A percentile compares a stretch with the other conserved stretches of the same genome.
Evolutionary conservation across 2,797 vertebrate species (phyloP).

Genomic region (Notolabrus celidotus): DNA sequence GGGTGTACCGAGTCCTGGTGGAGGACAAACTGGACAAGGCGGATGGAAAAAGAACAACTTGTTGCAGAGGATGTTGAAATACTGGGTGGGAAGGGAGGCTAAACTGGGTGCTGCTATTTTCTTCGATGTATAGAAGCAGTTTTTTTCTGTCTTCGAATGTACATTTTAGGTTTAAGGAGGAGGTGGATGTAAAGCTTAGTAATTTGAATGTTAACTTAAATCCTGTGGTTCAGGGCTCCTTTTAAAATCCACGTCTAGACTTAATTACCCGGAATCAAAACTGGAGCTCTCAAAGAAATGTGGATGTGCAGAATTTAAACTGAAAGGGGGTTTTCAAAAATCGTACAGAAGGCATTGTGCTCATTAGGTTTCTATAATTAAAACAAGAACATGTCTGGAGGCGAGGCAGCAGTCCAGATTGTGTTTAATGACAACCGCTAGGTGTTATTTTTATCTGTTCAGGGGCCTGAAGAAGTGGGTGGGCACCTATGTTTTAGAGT

Average conservation of each 20-base stretch:
- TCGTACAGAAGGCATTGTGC: slow-evolving; percentile 31
- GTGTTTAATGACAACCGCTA: slow-evolving; percentile 34
- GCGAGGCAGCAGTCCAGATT: slow-evolving; percentile 42
- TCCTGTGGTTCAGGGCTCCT: slow-evolving; percentile 63
- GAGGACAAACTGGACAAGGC: slow-evolving; percentile 13
- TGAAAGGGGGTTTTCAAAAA: slow-evolving; percentile 18
- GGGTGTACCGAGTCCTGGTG: slow-evolving; percentile 5
- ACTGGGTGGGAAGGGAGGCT: slow-evolving; percentile 54
- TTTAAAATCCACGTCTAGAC: slow-evolving; percentile 61
- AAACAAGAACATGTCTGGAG: slow-evolving; percentile 36
- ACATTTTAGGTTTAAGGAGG: slow-evolving; percentile 41
- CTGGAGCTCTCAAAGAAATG: slow-evolving; percentile 41
- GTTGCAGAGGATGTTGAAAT: slow-evolving; percentile 37
- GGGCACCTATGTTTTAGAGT: slow-evolving; percentile 49
- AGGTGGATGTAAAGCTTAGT: slow-evolving; percentile 54
- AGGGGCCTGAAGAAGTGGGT: slow-evolving; percentile 42
- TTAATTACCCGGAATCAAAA: slow-evolving; percentile 66
- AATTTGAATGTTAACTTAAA: slow-evolving; percentile 70
- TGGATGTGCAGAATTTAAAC: slow-evolving; percentile 65
- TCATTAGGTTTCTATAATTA: slow-evolving; percentile 72
- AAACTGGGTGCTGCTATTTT: slow-evolving; percentile 57
- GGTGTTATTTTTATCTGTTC: slow-evolving; percentile 30
- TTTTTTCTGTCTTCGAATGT: slow-evolving; percentile 51
- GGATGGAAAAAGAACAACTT: slow-evolving; percentile 12
- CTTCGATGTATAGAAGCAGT: slow-evolving; percentile 46